Base-by-base conservation (phyloP, 2,888 invertebrate species). In the Baccha elongata region DNA sequence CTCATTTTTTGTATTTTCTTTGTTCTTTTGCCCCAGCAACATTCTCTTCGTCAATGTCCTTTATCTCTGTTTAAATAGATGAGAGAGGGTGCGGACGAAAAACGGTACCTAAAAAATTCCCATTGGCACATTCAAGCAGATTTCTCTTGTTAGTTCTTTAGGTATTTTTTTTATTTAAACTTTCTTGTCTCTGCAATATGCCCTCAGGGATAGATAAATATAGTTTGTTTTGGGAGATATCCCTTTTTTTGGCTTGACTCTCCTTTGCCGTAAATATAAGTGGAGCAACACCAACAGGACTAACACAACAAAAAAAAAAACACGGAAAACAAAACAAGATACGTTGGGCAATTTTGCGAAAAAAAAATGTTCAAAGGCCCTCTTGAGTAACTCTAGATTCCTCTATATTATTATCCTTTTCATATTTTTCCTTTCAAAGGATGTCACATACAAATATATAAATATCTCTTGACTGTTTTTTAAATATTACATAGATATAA, bases 81-180 rank as follows among this genome's bases (percentile, higher is more conserved):
- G 21, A n/a, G 58, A 7, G 2, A 44, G 48, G 29, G 6, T 13
- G 32, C 6, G 19, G 21, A 23, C 8, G 55, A 37, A 21, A 35
- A 55, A 37, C 40, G 23, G 40, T 44, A 44, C 15, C 37, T 32
- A 40, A 42, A 48, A 72, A 50, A 72, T 55, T 83, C 83, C 83
- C 83, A 83, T 73, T 73, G 83, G 83, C 83, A 78, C 76, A 83
- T 83, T 78, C 68, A 78, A 83, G 64, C 83, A 83, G 76, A 83
- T 83, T 78, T 78, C 67, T 76, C 60, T 67, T 83, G 81, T 72
- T 72, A 83, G 71, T 76, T 67, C 15, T 44, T 32, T 69, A 23
- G 32, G 17, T 48, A 44, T 35, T 29, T 69, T 55, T 55, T 21
- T n/a, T 23, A 2, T n/a, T 23, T 52, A 2, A 52, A 65, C 37